Evolutionary conservation across 2,888 invertebrate species (phyloP), one percentile per base, ranked within the genome.

Genomic region (Drosophila macrospina): DNA sequence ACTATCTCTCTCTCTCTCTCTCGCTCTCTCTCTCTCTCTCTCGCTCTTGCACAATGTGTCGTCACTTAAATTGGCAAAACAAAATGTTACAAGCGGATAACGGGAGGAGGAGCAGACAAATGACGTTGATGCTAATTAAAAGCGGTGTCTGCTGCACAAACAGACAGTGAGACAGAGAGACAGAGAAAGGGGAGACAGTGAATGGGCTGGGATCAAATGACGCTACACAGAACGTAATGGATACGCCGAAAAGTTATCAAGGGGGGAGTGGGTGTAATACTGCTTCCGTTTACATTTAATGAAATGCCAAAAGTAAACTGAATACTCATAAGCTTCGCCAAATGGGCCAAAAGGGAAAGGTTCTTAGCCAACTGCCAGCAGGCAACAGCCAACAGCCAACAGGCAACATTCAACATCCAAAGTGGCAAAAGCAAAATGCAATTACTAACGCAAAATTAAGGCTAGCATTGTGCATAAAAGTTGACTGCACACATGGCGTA

Each of bases 401-500:
- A n/a, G n/a, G n/a, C n/a, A n/a, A n/a, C n/a, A n/a, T n/a, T n/a
- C n/a, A n/a, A n/a, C n/a, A n/a, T 56, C 28, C 10, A 42, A 69
- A 59, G 68, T 62, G 78, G 64, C 64, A 59, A 77, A 62, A 79
- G 51, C 74, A 42, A 78, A 89, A 89, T 88, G 80, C 78, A 86
- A 88, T 88, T 89, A 82, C 80, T 71, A 84, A 80, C 80, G 87
- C 75, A 88, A 88, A 89, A 87, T 89, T 89, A 80, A 77, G 74
- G 81, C 64, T 61, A 36, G 24, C 64, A 74, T 61, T 76, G 73
- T 65, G 76, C 70, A 74, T 71, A 66, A 74, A 61, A 54, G 60
- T 44, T 44, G 54, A 44, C 55, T 16, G 55, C 56, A 62, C 80
- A 83, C 80, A 69, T 65, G 77, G 76, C 78, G 86, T 78, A 86